Percentiles rank a stretch among this genome's conserved stretches.
phyloP scores from a whole-genome alignment of 2,888 invertebrate genomes.

The Melanostoma scalare region DNA sequence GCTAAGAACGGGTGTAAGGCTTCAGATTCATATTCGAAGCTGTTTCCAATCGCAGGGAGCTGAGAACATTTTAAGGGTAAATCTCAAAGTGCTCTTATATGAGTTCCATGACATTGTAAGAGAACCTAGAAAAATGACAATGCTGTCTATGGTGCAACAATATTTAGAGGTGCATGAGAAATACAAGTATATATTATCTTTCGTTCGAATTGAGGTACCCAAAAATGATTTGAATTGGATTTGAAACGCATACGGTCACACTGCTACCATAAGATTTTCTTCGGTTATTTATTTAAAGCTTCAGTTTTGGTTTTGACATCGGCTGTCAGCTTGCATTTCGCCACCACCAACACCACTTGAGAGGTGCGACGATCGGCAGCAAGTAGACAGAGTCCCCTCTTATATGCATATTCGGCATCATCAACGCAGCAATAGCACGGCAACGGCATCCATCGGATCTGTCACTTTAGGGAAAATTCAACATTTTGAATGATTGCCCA shows the following conservation, averaged over 20 bases:
- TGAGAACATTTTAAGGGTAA: too few relatives aligned
- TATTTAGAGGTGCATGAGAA: too few relatives aligned
- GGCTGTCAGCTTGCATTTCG: constrained; percentile 64
- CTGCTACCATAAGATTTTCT: constrained; percentile 10
- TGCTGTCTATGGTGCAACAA: too few relatives aligned
- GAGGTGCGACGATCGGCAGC: constrained; percentile 63
- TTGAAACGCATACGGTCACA: constrained; percentile 5
- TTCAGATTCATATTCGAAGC: too few relatives aligned
- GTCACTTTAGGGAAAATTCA: constrained; percentile 66
- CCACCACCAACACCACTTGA: constrained; percentile 50
- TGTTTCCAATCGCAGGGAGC: too few relatives aligned
- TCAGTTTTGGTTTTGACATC: constrained; percentile 66
- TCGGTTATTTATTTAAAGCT: constrained; percentile 52
- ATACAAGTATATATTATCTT: too few relatives aligned
- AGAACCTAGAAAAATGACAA: too few relatives aligned
- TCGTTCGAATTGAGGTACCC: too few relatives aligned
- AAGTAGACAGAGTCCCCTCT: constrained; percentile 30
- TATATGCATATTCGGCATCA: constrained; percentile 46
- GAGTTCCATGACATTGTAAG: too few relatives aligned
- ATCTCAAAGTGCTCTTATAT: too few relatives aligned
- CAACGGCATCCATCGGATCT: constrained; percentile 55
- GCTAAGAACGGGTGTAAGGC: too few relatives aligned
- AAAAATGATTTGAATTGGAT: too few relatives aligned
- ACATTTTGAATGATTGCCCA: constrained; percentile 77
- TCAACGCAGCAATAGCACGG: constrained; percentile 33